Evolutionary conservation across 92 coral and sea anemone genomes (phyloP).

Genomic region (Blastomussa wellsi): DNA sequence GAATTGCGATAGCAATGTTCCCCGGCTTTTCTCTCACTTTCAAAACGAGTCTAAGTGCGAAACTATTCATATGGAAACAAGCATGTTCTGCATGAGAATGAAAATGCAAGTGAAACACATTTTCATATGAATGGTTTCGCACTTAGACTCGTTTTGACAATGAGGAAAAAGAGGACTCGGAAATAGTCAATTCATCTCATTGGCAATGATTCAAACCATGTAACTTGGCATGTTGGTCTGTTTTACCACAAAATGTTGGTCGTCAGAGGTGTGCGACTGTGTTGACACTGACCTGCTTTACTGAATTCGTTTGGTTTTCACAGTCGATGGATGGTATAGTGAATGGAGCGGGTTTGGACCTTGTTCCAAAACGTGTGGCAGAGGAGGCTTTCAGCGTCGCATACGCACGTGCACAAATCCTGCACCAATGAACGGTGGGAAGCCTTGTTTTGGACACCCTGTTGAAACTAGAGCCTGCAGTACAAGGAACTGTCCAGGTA

Average conservation of each 20-base stretch:
- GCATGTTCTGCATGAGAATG: too few species aligned
- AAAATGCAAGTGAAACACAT: too few species aligned
- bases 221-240: not conserved
- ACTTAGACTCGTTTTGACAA: too few species aligned
- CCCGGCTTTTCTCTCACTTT: too few species aligned
- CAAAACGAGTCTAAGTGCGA: too few species aligned
- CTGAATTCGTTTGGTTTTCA: not conserved
- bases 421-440: slow-evolving; percentile 71
- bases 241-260: not conserved
- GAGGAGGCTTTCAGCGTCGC: slow-evolving; percentile 68
- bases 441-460: slow-evolving; percentile 64
- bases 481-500: slow-evolving; percentile 64
- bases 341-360: slow-evolving; percentile 69
- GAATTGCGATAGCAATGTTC: not conserved
- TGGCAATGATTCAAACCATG: not conserved
- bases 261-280: not conserved
- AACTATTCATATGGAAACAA: too few species aligned
- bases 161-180: too few species aligned
- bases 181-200: not conserved
- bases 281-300: not conserved
- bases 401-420: slow-evolving; percentile 74
- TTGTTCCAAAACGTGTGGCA: slow-evolving; percentile 68
- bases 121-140: too few species aligned
- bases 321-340: slow-evolving; percentile 73
- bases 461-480: slow-evolving; percentile 62